These are phyloP conservation scores for Megaceryle maxima DNA, from an alignment of 2,113 vertebrate species.

Conservation along the genomic window DNA sequence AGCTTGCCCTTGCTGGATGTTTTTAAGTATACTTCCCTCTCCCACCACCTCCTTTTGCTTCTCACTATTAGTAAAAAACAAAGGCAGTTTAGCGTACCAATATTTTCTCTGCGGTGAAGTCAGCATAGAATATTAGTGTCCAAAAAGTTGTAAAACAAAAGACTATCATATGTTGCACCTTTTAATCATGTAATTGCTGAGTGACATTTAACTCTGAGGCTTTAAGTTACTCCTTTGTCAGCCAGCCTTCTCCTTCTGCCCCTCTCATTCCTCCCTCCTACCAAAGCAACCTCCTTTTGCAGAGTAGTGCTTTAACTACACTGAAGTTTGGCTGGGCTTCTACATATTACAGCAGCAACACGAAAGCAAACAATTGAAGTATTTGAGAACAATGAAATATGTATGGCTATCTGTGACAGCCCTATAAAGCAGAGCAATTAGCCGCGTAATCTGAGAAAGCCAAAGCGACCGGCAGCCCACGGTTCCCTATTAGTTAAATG, in stretches of 20 bases:
- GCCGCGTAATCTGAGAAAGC: slow-evolving; percentile 95
- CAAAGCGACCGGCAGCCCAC: slow-evolving; percentile 80
- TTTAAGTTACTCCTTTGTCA: slow-evolving; percentile 71
- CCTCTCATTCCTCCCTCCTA: slow-evolving; percentile 18
- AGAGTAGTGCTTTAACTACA: slow-evolving; percentile 85
- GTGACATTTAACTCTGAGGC: slow-evolving; percentile 67
- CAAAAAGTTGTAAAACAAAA: slow-evolving; percentile 65
- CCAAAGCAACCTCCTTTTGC: slow-evolving; percentile 29
- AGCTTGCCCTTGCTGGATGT: background rate
- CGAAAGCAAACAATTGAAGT: slow-evolving; percentile 94
- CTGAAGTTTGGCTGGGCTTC: slow-evolving; percentile 92
- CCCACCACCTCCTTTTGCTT: background rate
- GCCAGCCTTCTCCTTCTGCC: slow-evolving; percentile 35
- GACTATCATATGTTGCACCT: slow-evolving; percentile 47
- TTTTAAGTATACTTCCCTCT: background rate
- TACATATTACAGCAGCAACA: slow-evolving; percentile 93
- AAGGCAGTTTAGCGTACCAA: background rate
- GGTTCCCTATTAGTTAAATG: slow-evolving; percentile 99
- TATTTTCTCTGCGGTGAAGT: background rate
- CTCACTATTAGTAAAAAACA: background rate
- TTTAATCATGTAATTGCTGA: slow-evolving; percentile 81
- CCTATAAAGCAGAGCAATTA: slow-evolving; percentile 99
- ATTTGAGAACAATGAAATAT: slow-evolving; percentile 99
- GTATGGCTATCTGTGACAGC: slow-evolving; percentile 98
- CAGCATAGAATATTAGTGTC: slow-evolving; percentile 48